Base-by-base conservation (phyloP, 2,888 invertebrate species). In the Agrochola lychnidis region DNA sequence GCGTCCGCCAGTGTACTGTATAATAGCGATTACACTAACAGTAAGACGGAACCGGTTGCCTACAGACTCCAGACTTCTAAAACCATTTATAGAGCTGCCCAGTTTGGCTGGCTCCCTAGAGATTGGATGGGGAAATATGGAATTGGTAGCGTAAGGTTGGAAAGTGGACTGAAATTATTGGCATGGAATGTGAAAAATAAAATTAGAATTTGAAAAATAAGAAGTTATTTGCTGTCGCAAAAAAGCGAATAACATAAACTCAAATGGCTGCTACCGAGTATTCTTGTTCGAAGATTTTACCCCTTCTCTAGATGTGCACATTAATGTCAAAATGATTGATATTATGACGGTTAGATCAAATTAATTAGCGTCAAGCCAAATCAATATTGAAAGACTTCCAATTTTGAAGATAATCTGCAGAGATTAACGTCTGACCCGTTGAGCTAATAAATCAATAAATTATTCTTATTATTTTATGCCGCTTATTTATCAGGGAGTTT, bases 11-110 rank as follows among this genome's bases (percentile, higher is more conserved):
- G 68, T 71, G 48, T 42, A 73, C 83, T 81, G 45, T 81, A 77
- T 81, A 81, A 71, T 82, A 82, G 71, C 78, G 74, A 85, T 85
- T 81, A 83, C 71, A 77, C 71, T 85, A 77, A 83, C 73, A 78
- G 66, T 77, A 81, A 83, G 85, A 70, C 70, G 48, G 66, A 66
- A 82, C 56, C 16, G 61, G 42, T 79, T 78, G 48, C 16, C 57
- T 70, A 53, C 61, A 81, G 36, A 79, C 59, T 64, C n/a, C 48
- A 53, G 56, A 61, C 57, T 63, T 68, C 51, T 75, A 68, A 81
- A 76, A 76, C 76, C n/a, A 75, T 66, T 77, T 48, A 30, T 45
- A 57, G 73, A 74, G 22, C 56, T 70, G 36, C 40, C 56, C 48
- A 36, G 48, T 64, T 77, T 70, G 30, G 19, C 48, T 66, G 45